A percentile compares a stretch with the other conserved stretches of the same genome.
phyloP scores from a whole-genome alignment of 2,113 vertebrate genomes.

The Castor canadensis region DNA sequence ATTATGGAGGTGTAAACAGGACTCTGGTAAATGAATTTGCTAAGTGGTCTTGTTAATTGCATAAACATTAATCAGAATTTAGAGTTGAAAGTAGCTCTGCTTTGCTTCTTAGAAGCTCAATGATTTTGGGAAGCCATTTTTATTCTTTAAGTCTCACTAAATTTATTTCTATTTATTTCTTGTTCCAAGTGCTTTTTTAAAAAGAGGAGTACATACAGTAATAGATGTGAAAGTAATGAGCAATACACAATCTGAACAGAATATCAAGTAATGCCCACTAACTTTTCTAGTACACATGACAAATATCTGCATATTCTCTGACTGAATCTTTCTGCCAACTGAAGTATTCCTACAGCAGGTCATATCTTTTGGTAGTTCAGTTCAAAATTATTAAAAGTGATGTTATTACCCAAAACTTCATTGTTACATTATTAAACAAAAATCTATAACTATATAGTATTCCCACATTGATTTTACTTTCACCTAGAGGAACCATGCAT shows the following conservation, averaged over 20 bases:
- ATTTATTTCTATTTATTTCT: neutral
- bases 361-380: neutral
- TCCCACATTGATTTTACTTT: neutral
- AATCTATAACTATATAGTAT: neutral
- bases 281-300: neutral
- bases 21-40: conserved; percentile 62
- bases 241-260: neutral
- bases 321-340: neutral
- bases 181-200: neutral
- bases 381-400: conserved; percentile 9
- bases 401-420: neutral
- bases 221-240: neutral
- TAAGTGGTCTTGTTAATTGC: conserved; percentile 56
- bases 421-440: neutral
- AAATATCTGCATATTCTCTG: neutral
- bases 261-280: neutral
- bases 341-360: neutral
- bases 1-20: conserved; percentile 56
- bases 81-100: conserved; percentile 43
- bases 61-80: conserved; percentile 65
- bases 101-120: neutral
- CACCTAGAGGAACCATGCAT: neutral
- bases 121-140: conserved; percentile 7
- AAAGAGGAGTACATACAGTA: neutral
- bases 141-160: neutral